phyloP scores from a whole-genome alignment of 2,113 vertebrate genomes.

The Ctenodactylus gundi region DNA sequence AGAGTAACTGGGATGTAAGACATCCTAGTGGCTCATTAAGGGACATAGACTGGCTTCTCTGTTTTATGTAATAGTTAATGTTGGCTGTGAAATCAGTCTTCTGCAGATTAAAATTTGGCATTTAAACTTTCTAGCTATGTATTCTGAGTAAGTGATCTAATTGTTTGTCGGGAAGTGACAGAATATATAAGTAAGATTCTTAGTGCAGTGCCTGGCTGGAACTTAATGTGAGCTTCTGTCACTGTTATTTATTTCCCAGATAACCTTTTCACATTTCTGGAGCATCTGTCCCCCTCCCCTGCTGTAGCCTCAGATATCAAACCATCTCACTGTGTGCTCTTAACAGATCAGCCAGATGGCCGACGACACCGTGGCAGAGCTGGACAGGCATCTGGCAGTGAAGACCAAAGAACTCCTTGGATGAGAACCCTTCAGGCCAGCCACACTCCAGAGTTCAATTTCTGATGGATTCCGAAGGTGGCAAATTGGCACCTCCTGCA shows the following conservation, averaged over 20 bases:
- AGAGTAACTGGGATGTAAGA: neutral
- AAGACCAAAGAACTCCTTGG: slow-evolving; percentile 96
- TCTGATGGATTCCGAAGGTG: neutral
- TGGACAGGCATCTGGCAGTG: slow-evolving; percentile 91
- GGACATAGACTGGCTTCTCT: neutral
- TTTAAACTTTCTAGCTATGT: neutral
- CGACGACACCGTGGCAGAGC: slow-evolving; percentile 85
- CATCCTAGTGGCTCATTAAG: neutral
- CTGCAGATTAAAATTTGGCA: neutral
- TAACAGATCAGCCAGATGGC: slow-evolving; percentile 96
- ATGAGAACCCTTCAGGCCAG: slow-evolving; percentile 63
- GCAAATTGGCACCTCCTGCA: neutral
- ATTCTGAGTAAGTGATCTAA: neutral
- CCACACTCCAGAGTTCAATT: neutral
- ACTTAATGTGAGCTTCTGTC: neutral
- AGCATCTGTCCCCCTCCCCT: neutral
- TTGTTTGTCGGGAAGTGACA: neutral
- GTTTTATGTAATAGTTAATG: neutral
- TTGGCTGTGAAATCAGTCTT: neutral
- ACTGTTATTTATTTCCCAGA: neutral
- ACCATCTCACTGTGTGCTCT: slow-evolving; percentile 28
- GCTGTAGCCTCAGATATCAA: neutral
- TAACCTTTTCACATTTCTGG: neutral
- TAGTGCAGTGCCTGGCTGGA: neutral
- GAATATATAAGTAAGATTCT: neutral